phyloP scores from a whole-genome alignment of 2,888 invertebrate species.

The Cordylochernes scorpioides region DNA sequence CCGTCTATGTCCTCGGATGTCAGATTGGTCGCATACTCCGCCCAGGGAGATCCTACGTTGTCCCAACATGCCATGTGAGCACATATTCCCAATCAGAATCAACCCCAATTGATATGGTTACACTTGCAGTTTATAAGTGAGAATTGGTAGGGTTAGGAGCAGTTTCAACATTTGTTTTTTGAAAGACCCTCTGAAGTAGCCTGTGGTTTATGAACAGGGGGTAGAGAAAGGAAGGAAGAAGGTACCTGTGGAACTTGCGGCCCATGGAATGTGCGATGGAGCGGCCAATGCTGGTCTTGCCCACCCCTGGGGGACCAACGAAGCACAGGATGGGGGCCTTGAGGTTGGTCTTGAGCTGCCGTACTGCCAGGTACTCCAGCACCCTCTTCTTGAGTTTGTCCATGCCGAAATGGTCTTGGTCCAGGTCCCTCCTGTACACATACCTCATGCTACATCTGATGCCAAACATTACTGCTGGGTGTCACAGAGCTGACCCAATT shows the following conservation, averaged over 20 bases:
- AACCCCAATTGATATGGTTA: too few species aligned
- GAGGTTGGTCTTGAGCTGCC: slow-evolving; percentile 24
- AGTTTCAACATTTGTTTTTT: too few species aligned
- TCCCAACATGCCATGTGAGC: too few species aligned
- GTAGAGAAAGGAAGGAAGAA: too few species aligned
- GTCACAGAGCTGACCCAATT: not conserved
- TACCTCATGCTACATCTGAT: not conserved
- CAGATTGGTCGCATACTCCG: slow-evolving; percentile 29
- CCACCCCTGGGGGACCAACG: slow-evolving; percentile 29
- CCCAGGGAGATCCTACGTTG: slow-evolving; percentile 28
- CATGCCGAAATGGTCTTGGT: slow-evolving; percentile 27
- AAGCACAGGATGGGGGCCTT: slow-evolving; percentile 29
- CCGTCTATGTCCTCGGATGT: slow-evolving; percentile 30
- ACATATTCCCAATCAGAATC: too few species aligned
- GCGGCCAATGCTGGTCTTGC: slow-evolving; percentile 28
- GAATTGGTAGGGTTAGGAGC: too few species aligned
- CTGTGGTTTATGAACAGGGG: too few species aligned
- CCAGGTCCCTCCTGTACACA: slow-evolving; percentile 20
- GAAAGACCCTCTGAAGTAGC: too few species aligned
- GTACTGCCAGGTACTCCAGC: slow-evolving; percentile 28
- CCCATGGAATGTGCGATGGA: slow-evolving; percentile 27
- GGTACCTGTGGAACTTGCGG: slow-evolving; percentile 24
- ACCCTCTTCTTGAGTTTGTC: slow-evolving; percentile 27
- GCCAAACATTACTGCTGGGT: not conserved
- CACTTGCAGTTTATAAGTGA: too few species aligned